A percentile compares a stretch with the other conserved stretches of the same genome.
phyloP scores from a whole-genome alignment of 2,113 vertebrate species.

The Periophthalmus modestus region DNA sequence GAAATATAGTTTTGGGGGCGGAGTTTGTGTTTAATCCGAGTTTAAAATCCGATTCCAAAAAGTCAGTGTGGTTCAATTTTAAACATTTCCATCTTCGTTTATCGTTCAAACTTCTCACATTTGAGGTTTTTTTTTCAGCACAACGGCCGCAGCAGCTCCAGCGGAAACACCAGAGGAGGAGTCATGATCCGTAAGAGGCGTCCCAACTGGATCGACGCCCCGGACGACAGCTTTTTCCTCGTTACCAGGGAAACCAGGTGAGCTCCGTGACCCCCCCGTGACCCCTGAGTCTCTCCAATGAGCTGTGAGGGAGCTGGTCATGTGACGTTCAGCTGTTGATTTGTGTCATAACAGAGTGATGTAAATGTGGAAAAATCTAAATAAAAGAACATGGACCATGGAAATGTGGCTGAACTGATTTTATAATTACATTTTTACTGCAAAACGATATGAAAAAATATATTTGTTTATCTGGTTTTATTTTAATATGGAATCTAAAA shows the following conservation, averaged over 20 bases:
- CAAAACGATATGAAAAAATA: neutral
- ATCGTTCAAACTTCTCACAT: neutral
- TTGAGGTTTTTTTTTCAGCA: constrained; percentile 61
- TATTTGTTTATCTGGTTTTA: too few species aligned
- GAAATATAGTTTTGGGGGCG: too few species aligned
- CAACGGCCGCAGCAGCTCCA: constrained; percentile 80
- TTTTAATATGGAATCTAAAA: neutral
- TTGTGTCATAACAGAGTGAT: too few species aligned
- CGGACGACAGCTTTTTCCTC: constrained; percentile 90
- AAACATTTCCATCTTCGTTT: neutral
- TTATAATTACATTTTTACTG: neutral
- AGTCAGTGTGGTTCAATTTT: neutral
- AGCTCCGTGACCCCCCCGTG: constrained; percentile 58
- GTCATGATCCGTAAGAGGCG: constrained; percentile 86
- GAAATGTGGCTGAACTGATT: neutral
- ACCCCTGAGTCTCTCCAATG: constrained; percentile 46
- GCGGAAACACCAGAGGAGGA: constrained; percentile 75
- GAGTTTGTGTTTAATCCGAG: too few species aligned
- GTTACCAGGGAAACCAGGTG: constrained; percentile 92
- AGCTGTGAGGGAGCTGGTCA: constrained; percentile 18
- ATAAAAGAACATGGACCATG: too few species aligned
- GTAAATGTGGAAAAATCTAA: too few species aligned
- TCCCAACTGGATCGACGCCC: constrained; percentile 89
- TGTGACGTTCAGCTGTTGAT: neutral
- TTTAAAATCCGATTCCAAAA: neutral